A percentile compares a stretch with the other conserved stretches of the same genome.
These are phyloP conservation scores for Cynopterus brachyotis DNA, from an alignment of 2,113 vertebrate species.

Conservation along the genomic window DNA sequence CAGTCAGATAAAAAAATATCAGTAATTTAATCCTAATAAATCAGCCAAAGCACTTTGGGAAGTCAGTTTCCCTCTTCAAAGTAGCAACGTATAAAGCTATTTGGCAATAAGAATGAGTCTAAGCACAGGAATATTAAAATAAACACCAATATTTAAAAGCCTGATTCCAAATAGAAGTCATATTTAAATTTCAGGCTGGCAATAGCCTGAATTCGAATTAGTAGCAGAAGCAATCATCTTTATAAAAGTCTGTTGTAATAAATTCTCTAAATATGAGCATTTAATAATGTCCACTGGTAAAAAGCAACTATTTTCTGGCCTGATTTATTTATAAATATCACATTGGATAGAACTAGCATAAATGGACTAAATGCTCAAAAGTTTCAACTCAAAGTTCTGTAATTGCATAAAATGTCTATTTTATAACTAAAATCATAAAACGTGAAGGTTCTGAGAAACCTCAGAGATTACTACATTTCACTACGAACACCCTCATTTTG, in stretches of 20 bases:
- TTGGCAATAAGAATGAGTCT: not conserved
- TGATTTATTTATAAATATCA: not conserved
- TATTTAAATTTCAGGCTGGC: not conserved
- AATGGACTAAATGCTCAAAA: not conserved
- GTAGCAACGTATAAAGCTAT: not conserved
- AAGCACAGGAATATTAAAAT: not conserved
- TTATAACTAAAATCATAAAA: conserved; percentile 50
- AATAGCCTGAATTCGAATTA: not conserved
- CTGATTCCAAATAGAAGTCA: not conserved
- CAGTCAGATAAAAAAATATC: not conserved
- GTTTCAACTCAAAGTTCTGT: not conserved
- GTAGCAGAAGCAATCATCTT: not conserved
- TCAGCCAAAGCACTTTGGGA: not conserved
- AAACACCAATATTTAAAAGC: conserved; percentile 30
- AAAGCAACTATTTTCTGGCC: not conserved
- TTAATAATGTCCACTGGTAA: not conserved
- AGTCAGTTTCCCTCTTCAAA: conserved; percentile 21
- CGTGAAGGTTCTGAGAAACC: not conserved
- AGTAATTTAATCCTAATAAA: conserved; percentile 31
- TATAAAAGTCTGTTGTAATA: not conserved
- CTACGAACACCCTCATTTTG: not conserved
- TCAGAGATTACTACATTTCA: not conserved
- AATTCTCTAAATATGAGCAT: not conserved
- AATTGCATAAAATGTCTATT: not conserved
- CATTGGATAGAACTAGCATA: not conserved